Base-by-base conservation (phyloP, 2,888 invertebrate species). In the Ectropis crepuscularia region DNA sequence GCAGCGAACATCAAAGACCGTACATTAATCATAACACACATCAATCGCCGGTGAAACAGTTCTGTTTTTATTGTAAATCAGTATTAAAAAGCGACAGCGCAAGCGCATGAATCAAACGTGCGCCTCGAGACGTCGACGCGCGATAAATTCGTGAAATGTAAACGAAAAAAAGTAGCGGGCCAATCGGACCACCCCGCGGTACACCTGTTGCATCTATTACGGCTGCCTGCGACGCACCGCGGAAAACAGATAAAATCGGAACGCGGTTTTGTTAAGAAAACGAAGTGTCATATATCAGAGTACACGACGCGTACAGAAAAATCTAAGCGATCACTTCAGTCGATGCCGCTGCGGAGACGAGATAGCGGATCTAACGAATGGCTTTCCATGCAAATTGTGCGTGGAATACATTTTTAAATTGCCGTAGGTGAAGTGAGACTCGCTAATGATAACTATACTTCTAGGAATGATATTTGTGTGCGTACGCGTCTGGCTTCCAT, bases 21-120 rank as follows among this genome's bases (percentile, higher is more conserved):
- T 72, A 83, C 90, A 92, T 92, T 90, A 92, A 92, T 92, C 92
- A 92, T 92, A 92, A 92, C 90, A 88, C 87, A 89, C 91, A 92
- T 91, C 91, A 90, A 92, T 92, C 90, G 90, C 89, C 87, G 85
- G 85, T 87, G 86, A 83, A 86, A 87, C 88, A 83, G 83, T 87
- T 86, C 86, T 89, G 89, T 90, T 92, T 92, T 92, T 92, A 91
- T 92, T 92, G 91, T 92, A 89, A 90, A 92, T 91, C 90, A 89
- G 91, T 89, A 91, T 92, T 91, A 91, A 91, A 92, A 90, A 88
- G 90, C 86, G 90, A 90, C 90, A 89, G 86, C 82, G 86, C 84
- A 83, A 85, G 89, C 86, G 83, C 81, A 89, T 90, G 89, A 90
- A 91, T 92, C 92, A 91, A 88, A 86, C 82, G 82, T 78, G 81